Evolutionary conservation across 1,140 invertebrate genomes (phyloP).

Genomic region (Eriocheir sinensis): DNA sequence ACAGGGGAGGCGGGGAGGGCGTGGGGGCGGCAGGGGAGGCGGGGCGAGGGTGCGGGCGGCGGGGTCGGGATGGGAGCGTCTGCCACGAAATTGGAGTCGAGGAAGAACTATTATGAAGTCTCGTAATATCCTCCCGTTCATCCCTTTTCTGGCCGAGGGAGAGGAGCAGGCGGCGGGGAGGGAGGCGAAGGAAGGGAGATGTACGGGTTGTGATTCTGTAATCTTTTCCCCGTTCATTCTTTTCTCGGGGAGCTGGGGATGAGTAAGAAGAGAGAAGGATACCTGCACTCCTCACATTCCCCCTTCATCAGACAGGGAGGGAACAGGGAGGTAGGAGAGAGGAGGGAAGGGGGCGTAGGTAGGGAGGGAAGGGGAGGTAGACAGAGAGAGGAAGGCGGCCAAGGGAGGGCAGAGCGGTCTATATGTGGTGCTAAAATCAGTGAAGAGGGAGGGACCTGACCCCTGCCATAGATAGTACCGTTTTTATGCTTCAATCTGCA

Average conservation of each 20-base stretch:
- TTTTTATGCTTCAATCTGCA: conserved; percentile 17
- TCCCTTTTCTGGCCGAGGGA: conserved; percentile 11
- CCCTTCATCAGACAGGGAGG: not conserved
- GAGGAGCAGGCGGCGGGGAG: not conserved
- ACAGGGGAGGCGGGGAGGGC: not conserved
- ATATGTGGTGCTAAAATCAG: conserved; percentile 24
- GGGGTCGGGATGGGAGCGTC: not conserved
- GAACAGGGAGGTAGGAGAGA: not conserved
- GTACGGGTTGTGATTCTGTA: conserved; percentile 23
- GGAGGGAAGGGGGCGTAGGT: no score
- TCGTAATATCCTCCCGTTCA: conserved; percentile 2
- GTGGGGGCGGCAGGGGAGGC: no score
- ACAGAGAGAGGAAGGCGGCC: not conserved
- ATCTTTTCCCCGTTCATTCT: not conserved
- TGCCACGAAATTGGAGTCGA: conserved; percentile 19
- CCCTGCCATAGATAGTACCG: conserved; percentile 20
- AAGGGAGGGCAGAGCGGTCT: not conserved
- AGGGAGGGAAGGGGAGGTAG: not conserved
- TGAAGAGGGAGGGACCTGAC: conserved; percentile 19
- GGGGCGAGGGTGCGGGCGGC: no score
- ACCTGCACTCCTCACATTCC: not conserved
- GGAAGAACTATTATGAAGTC: conserved; percentile 38
- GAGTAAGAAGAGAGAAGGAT: not conserved
- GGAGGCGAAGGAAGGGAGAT: not conserved
- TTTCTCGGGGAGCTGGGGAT: not conserved